Percentiles rank a stretch among this genome's conserved stretches.
These are phyloP conservation scores for Drosophila formosana DNA, from an alignment of 2,888 invertebrate genomes.

Conservation along the genomic window DNA sequence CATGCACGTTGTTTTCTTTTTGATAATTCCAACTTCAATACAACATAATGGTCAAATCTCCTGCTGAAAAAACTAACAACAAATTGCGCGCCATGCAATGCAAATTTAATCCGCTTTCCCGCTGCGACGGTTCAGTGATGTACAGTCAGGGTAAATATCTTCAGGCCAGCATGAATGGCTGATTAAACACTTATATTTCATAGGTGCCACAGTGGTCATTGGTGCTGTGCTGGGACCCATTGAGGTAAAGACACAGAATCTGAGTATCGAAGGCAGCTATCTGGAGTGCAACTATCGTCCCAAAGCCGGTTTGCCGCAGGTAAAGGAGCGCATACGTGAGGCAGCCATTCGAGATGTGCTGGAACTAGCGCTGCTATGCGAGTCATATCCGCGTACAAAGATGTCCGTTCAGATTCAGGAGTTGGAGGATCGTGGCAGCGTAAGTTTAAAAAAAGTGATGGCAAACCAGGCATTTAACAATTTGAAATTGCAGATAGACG, in stretches of 20 bases:
- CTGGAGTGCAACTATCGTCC: constrained; percentile 92
- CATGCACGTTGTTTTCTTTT: constrained; percentile 56
- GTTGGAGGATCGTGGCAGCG: constrained; percentile 93
- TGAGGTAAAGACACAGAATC: constrained; percentile 91
- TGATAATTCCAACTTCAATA: constrained; percentile 1
- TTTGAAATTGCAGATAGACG: constrained; percentile 87
- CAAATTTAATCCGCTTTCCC: constrained; percentile 90
- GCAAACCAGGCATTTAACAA: neutral
- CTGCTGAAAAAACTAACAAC: constrained; percentile 14
- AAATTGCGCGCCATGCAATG: constrained; percentile 87
- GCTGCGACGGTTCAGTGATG: constrained; percentile 92
- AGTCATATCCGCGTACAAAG: constrained; percentile 92
- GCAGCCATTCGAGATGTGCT: constrained; percentile 91
- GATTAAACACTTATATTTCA: neutral
- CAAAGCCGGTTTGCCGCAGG: constrained; percentile 90
- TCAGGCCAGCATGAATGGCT: neutral
- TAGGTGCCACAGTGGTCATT: constrained; percentile 92
- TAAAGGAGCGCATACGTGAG: constrained; percentile 91
- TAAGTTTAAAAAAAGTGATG: constrained; percentile 83
- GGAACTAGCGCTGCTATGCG: constrained; percentile 89
- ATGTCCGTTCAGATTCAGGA: constrained; percentile 94
- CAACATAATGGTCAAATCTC: constrained; percentile 44
- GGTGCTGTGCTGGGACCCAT: constrained; percentile 93
- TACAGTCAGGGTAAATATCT: constrained; percentile 89
- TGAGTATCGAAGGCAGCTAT: constrained; percentile 90